phyloP scores from a whole-genome alignment of 2,113 vertebrate species.

The Andinoacara biseriatus region DNA sequence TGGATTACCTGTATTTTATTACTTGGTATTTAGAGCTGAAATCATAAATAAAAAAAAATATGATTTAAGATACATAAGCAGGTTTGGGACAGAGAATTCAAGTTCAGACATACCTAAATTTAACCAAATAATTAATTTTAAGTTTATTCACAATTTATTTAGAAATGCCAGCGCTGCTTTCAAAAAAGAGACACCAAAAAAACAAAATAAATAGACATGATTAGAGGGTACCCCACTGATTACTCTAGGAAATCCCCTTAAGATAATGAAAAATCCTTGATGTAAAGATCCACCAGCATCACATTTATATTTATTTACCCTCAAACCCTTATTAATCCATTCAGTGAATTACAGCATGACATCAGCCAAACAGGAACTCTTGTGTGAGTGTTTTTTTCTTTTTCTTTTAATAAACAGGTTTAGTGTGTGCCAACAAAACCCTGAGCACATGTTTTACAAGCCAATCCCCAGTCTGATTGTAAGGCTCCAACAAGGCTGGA shows the following conservation, averaged over 20 bases:
- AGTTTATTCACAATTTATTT: too few species aligned
- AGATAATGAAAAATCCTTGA: not conserved
- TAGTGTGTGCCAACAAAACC: not conserved
- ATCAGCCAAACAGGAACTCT: not conserved
- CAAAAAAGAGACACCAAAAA: not conserved
- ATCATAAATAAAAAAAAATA: too few species aligned
- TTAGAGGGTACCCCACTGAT: not conserved
- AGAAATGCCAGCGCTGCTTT: not conserved
- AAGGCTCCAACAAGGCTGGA: not conserved
- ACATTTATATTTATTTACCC: not conserved
- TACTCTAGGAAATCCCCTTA: not conserved
- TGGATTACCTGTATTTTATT: not conserved
- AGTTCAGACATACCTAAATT: not conserved
- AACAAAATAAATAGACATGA: not conserved
- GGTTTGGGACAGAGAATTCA: not conserved
- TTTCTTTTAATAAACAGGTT: not conserved
- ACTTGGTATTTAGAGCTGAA: too few species aligned
- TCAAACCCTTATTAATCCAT: not conserved
- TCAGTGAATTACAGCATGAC: not conserved
- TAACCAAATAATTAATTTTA: not conserved
- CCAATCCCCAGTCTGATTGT: not conserved
- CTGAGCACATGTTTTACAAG: not conserved
- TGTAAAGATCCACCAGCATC: not conserved
- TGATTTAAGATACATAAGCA: not conserved
- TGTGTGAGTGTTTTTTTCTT: not conserved